Conservation (phyloP, 1,140 invertebrate genomes). For the Oedothorax gibbosus region DNA sequence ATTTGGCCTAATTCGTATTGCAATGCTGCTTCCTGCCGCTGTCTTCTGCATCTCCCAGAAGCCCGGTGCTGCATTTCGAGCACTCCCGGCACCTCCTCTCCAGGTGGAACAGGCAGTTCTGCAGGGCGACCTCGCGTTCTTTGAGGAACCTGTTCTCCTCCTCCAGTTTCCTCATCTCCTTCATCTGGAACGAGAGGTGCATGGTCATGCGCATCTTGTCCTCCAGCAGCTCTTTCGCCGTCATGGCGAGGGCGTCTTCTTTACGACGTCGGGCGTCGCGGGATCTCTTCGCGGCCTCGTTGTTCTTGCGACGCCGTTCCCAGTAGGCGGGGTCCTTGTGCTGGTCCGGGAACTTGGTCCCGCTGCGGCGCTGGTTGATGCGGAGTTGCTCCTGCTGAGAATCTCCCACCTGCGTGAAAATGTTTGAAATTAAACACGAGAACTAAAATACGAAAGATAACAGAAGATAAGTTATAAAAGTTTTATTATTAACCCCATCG, state of each 20-base stretch:
- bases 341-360: too few species aligned
- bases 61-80: background rate
- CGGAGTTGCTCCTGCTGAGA: too few species aligned
- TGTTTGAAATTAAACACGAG: too few species aligned
- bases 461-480: too few species aligned
- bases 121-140: background rate
- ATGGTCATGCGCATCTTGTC: background rate
- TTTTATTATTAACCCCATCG: too few species aligned
- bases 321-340: slow-evolving; percentile 85
- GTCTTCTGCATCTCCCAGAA: background rate
- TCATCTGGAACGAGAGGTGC: background rate
- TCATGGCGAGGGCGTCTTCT: slow-evolving; percentile 91
- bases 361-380: too few species aligned
- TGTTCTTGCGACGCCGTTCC: slow-evolving; percentile 91
- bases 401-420: too few species aligned
- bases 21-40: background rate
- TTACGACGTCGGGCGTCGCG: slow-evolving; percentile 88
- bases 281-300: slow-evolving; percentile 94
- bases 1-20: background rate
- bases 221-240: slow-evolving; percentile 83
- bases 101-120: background rate
- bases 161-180: background rate
- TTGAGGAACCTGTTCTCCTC: background rate
- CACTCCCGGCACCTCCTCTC: background rate
- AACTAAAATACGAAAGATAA: too few species aligned